Conservation (phyloP, 2,113 vertebrate genomes). For the Atractosteus spatula region DNA sequence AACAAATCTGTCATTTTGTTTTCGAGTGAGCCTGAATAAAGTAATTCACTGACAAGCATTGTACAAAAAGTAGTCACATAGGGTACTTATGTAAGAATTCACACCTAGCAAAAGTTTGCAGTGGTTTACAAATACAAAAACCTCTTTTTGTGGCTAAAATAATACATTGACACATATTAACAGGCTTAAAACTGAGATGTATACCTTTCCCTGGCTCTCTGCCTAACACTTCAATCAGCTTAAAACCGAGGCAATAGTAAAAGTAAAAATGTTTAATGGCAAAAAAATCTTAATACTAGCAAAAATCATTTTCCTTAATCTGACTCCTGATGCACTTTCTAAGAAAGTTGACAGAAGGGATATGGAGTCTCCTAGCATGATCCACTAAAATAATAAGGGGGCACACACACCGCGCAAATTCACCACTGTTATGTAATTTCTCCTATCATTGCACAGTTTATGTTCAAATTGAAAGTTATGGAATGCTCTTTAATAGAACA, state of each 20-base stretch:
- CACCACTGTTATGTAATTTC: conserved; percentile 15
- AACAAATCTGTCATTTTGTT: too few species aligned
- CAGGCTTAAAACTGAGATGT: neutral
- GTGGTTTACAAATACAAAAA: too few species aligned
- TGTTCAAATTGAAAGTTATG: conserved; percentile 22
- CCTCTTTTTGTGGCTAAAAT: neutral
- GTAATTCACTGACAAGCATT: too few species aligned
- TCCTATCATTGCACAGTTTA: conserved; percentile 13
- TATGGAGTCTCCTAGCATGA: too few species aligned
- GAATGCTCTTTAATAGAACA: conserved; percentile 25
- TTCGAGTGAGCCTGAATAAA: too few species aligned
- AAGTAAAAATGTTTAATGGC: too few species aligned
- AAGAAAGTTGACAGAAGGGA: neutral
- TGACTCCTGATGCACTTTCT: neutral
- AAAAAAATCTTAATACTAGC: too few species aligned
- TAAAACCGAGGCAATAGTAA: neutral
- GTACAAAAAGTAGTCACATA: too few species aligned
- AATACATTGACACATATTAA: neutral
- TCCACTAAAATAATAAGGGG: conserved; percentile 4
- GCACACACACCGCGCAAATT: neutral
- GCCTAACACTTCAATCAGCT: neutral
- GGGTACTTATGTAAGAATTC: too few species aligned
- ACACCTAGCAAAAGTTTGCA: too few species aligned
- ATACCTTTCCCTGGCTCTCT: neutral
- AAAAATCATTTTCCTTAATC: too few species aligned